Base-by-base conservation (phyloP, 2,888 invertebrate species). In the Tineola bisselliella region DNA sequence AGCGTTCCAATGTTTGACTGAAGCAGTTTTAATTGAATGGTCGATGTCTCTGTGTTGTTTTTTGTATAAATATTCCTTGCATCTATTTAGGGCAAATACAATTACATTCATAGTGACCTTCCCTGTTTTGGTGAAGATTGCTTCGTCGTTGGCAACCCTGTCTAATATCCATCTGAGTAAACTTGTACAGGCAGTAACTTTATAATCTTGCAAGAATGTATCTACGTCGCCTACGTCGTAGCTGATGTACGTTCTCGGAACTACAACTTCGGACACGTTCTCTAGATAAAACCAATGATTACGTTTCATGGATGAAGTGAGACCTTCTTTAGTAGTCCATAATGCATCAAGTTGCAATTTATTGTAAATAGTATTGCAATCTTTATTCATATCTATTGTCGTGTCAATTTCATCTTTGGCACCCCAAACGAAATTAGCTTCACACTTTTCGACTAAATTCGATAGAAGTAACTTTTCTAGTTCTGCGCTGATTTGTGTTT, bases 121-220 rank as follows among this genome's bases (percentile, higher is more conserved):
- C 8, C 92, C 92, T 0, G 75, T 68, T 1, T 81, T 70, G n/a
- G 77, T 70, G 67, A 90, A 86, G 12, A 91, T 71, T 12, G 81
- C 80, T 61, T 69, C 73, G 0, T 80, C 72, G 64, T 80, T 75
- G 19, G 78, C 74, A 0, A 76, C 73, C 81, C 80, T 83, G 31
- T 76, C 77, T 18, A 82, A 69, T 62, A 78, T 67, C 86, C 83
- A 93, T 70, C 92, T 92, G 44, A 96, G 75, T 61, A 96, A 79
- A 64, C 92, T 91, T 59, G 92, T 90, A 65, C 94, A 94, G 2
- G 94, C 93, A 1, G 94, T 95, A 61, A 92, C 82, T 70, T 92
- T 90, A 72, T 91, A 97, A 74, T 96, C 95, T 65, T 89, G 89
- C 61, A 89, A 73, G 70, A 93, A 92, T 19, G 86, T 88, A 61